Evolutionary conservation across 2,113 vertebrate genomes (phyloP).

Genomic region (Menidia beryllina): DNA sequence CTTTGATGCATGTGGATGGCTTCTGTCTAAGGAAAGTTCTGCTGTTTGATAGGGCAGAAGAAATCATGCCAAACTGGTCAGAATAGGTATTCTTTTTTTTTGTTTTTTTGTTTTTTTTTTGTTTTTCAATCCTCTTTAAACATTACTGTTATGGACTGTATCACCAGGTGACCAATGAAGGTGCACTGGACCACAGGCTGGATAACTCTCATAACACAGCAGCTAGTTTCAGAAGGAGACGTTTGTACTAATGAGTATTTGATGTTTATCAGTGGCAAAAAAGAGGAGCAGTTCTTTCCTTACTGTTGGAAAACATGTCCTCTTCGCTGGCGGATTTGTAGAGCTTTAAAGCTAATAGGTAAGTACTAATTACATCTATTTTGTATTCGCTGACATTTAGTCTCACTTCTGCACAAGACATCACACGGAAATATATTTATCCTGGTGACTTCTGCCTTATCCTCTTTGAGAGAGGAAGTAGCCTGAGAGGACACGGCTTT

Average conservation of each 20-base stretch:
- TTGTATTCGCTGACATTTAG: slow-evolving; percentile 1
- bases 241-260: slow-evolving; percentile 28
- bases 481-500: slow-evolving; percentile 42
- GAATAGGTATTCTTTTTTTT: neutral
- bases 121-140: neutral
- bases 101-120: neutral
- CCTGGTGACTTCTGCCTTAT: slow-evolving; percentile 37
- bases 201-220: slow-evolving; percentile 19
- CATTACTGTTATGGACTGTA: slow-evolving; percentile 27
- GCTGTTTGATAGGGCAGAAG: slow-evolving; percentile 13
- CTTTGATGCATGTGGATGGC: slow-evolving; percentile 5
- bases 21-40: neutral
- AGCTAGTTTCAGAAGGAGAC: slow-evolving; percentile 4
- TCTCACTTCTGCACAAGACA: neutral
- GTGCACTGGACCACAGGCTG: slow-evolving; percentile 15
- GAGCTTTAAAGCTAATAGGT: slow-evolving; percentile 35
- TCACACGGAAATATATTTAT: slow-evolving; percentile 24
- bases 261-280: slow-evolving; percentile 3
- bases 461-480: slow-evolving; percentile 44
- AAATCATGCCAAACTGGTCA: slow-evolving; percentile 3
- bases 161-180: slow-evolving; percentile 47
- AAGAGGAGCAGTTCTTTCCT: slow-evolving; percentile 10
- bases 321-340: slow-evolving; percentile 24
- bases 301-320: slow-evolving; percentile 43
- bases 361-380: slow-evolving; percentile 43